These are phyloP conservation scores for Ladona fulva DNA, from an alignment of 1,140 invertebrate species.

Conservation along the genomic window DNA sequence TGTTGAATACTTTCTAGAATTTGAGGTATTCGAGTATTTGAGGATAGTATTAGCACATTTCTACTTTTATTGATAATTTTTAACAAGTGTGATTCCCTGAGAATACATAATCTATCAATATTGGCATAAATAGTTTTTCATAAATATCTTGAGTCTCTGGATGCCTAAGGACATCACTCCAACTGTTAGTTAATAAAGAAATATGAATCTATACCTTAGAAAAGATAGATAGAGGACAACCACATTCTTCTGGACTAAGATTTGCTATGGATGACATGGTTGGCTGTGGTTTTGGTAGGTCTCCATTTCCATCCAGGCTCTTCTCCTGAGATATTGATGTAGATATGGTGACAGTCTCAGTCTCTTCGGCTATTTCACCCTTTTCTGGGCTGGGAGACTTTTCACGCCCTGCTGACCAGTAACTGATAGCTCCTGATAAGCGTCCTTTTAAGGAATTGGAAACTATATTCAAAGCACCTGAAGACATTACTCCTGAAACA, in stretches of 20 bases:
- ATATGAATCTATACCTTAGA: slow-evolving; percentile 50
- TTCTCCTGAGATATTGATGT: slow-evolving; percentile 38
- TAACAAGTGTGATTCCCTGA: too few relatives aligned
- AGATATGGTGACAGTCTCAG: background rate
- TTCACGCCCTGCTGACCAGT: slow-evolving; percentile 26
- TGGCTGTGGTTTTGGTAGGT: slow-evolving; percentile 38
- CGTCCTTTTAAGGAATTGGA: slow-evolving; percentile 25
- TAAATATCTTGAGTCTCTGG: too few relatives aligned
- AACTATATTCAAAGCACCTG: background rate
- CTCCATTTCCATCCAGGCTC: slow-evolving; percentile 50
- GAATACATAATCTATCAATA: too few relatives aligned
- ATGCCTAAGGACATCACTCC: too few relatives aligned
- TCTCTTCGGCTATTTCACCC: background rate
- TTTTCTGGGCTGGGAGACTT: slow-evolving; percentile 23
- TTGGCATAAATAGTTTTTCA: too few relatives aligned
- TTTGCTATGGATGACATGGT: slow-evolving; percentile 41
- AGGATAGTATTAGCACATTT: too few relatives aligned
- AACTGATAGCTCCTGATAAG: slow-evolving; percentile 26
- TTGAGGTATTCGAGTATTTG: too few relatives aligned
- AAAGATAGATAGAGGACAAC: slow-evolving; percentile 81
- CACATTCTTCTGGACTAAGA: slow-evolving; percentile 54
- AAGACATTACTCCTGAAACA: background rate
- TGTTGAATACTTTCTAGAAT: too few relatives aligned
- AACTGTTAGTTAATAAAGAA: too few relatives aligned
- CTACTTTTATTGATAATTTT: too few relatives aligned